Conservation (phyloP, 2,113 vertebrate species). For the Heterotis niloticus region DNA sequence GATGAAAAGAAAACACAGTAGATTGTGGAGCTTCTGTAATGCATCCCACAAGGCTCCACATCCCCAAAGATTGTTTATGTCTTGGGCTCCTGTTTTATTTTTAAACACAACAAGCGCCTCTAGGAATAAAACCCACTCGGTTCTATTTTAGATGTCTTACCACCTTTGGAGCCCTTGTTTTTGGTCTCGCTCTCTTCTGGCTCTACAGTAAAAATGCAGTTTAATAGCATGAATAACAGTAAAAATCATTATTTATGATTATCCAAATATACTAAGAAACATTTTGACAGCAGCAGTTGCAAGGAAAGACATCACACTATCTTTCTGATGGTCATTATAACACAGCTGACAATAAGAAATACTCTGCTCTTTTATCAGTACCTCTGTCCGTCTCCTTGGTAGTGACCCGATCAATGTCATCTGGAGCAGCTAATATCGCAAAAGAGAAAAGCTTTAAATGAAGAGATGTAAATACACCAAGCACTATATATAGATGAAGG, state of each 20-base stretch:
- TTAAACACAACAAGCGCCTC: too few relatives aligned
- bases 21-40: not conserved
- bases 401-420: not conserved
- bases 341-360: not conserved
- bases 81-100: too few relatives aligned
- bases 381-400: not conserved
- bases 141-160: slow-evolving; percentile 30
- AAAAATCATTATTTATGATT: not conserved
- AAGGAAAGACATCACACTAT: not conserved
- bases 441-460: not conserved
- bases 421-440: not conserved
- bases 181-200: slow-evolving; percentile 24
- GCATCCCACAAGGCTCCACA: too few relatives aligned
- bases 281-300: too few relatives aligned
- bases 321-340: not conserved
- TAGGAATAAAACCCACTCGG: not conserved
- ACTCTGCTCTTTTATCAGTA: not conserved
- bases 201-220: slow-evolving; percentile 29
- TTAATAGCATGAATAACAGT: not conserved
- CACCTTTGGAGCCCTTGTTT: slow-evolving; percentile 29
- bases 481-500: too few relatives aligned
- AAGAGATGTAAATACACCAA: not conserved
- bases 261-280: not conserved
- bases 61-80: too few relatives aligned
- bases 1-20: not conserved